A percentile compares a stretch with the other conserved stretches of the same genome.
phyloP scores from a whole-genome alignment of 2,113 vertebrate genomes.

The Ia io region DNA sequence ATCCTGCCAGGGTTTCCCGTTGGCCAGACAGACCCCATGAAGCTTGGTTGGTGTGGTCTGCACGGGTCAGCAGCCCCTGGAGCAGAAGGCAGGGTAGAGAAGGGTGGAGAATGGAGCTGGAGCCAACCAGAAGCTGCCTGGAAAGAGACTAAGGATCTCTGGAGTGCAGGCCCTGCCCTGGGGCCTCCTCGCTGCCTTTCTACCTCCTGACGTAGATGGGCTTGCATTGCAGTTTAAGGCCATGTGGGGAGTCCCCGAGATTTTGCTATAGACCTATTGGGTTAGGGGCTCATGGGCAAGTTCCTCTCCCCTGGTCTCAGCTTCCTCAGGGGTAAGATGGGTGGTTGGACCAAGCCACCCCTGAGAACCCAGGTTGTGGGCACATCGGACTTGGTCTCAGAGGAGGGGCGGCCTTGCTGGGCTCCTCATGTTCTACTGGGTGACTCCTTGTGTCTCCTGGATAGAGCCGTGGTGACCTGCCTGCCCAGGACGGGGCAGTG shows the following conservation, averaged over 20 bases:
- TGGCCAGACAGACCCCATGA: not conserved
- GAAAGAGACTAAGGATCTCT: not conserved
- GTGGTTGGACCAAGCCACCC: not conserved
- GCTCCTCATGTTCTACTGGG: not conserved
- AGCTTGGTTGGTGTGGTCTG: rapidly evolving
- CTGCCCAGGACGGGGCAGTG: not conserved
- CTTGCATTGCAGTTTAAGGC: not conserved
- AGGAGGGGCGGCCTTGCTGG: not conserved
- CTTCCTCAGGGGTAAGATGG: not conserved
- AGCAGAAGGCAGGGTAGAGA: not conserved
- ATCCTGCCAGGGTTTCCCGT: not conserved
- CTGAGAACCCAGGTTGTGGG: not conserved
- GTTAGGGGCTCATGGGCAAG: not conserved
- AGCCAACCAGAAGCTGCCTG: not conserved
- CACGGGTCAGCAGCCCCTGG: not conserved
- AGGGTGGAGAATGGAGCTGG: not conserved
- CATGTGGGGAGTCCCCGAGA: not conserved
- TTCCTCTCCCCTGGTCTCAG: not conserved
- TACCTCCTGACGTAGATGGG: not conserved
- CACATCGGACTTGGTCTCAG: not conserved
- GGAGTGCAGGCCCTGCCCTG: not conserved
- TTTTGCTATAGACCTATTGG: not conserved
- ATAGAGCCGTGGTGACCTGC: not conserved
- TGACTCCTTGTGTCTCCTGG: not conserved
- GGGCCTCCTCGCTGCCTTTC: rapidly evolving